phyloP scores from a whole-genome alignment of 2,113 vertebrate species.

The Coryphaenoides rupestris region DNA sequence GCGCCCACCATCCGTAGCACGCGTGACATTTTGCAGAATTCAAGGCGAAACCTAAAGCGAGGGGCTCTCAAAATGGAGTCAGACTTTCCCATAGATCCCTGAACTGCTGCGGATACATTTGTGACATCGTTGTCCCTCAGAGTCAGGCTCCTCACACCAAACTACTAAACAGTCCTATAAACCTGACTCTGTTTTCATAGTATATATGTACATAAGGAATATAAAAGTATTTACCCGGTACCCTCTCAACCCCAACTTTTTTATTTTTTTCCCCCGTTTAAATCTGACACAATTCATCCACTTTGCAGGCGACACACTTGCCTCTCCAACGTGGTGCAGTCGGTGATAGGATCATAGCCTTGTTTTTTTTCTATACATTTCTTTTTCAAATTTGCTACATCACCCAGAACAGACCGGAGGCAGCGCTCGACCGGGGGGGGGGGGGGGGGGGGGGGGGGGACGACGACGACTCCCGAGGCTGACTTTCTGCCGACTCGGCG shows the following conservation, averaged over 20 bases:
- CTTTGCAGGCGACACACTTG: conserved; percentile 26
- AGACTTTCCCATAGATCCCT: conserved; percentile 49
- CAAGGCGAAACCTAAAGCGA: conserved; percentile 1
- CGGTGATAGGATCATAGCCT: conserved; percentile 30
- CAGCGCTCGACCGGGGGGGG: no score
- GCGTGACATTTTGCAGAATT: neutral
- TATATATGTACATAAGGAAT: conserved; percentile 65
- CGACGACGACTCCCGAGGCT: neutral
- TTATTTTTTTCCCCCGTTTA: conserved; percentile 34
- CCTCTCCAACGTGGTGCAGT: conserved; percentile 28
- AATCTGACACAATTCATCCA: conserved; percentile 38
- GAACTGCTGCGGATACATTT: conserved; percentile 68
- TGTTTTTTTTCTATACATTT: conserved; percentile 17
- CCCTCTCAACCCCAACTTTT: conserved; percentile 22
- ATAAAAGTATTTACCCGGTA: conserved; percentile 54
- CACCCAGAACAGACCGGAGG: conserved; percentile 7
- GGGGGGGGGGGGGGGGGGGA: neutral
- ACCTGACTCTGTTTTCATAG: conserved; percentile 51
- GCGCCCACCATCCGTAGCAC: no score
- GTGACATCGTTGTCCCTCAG: conserved; percentile 74
- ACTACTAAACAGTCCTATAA: conserved; percentile 54
- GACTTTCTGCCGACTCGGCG: neutral
- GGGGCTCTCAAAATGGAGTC: conserved; percentile 22
- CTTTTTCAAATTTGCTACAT: conserved; percentile 38
- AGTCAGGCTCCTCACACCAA: conserved; percentile 55